phyloP scores from a whole-genome alignment of 2,888 invertebrate species.

The Drosophila pseudotalamancana region DNA sequence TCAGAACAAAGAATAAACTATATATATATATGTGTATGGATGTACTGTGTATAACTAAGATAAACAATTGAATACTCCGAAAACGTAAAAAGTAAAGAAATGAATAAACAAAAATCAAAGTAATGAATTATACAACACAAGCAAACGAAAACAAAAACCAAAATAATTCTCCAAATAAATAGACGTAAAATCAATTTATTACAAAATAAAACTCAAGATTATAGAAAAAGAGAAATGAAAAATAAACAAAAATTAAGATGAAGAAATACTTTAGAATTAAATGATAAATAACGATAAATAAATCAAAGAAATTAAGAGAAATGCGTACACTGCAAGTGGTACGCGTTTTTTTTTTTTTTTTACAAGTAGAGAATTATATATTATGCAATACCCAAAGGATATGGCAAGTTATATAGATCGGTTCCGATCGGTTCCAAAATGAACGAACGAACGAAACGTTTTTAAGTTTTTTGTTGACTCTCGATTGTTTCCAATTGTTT shows the following conservation, averaged over 20 bases:
- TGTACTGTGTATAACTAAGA: slow-evolving; percentile 49
- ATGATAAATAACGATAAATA: slow-evolving; percentile 61
- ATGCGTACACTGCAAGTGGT: slow-evolving; percentile 66
- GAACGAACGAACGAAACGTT: slow-evolving; percentile 13
- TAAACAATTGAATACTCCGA: slow-evolving; percentile 31
- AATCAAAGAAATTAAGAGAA: slow-evolving; percentile 18
- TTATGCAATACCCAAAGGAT: slow-evolving; percentile 60
- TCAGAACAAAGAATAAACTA: slow-evolving; percentile 31
- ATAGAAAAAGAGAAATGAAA: slow-evolving; percentile 33
- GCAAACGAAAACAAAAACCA: slow-evolving; percentile 1
- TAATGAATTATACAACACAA: slow-evolving; percentile 32
- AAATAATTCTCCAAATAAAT: slow-evolving; percentile 31
- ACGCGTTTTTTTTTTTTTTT: slow-evolving; percentile 32
- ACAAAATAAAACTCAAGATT: slow-evolving; percentile 36
- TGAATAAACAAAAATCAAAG: slow-evolving; percentile 14
- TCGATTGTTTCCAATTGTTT: slow-evolving; percentile 66
- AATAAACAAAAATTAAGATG: neutral
- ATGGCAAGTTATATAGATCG: slow-evolving; percentile 56
- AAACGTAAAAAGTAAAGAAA: slow-evolving; percentile 12
- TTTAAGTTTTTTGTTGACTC: slow-evolving; percentile 56
- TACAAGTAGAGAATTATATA: slow-evolving; percentile 65
- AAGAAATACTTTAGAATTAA: slow-evolving; percentile 54
- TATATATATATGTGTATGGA: slow-evolving; percentile 26
- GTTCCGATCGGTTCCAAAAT: slow-evolving; percentile 20
- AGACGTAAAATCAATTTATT: slow-evolving; percentile 48